Evolutionary conservation across 2,113 vertebrate species (phyloP).

Genomic region (human): DNA sequence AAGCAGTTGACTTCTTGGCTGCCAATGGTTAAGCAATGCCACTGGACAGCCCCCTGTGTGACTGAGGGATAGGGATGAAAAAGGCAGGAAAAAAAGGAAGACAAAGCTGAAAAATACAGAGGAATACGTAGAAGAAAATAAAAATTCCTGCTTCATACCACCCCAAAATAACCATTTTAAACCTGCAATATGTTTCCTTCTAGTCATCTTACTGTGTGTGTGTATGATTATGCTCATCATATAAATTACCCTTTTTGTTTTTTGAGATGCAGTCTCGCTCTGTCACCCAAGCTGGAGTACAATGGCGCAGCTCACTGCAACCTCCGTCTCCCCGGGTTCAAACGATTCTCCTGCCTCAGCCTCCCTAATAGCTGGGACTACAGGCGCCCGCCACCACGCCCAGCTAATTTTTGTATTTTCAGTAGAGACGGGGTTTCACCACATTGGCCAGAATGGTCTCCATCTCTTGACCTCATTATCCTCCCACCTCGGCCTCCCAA

Average conservation of each 20-base stretch:
- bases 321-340: neutral
- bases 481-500: no score
- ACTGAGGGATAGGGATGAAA: neutral
- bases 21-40: neutral
- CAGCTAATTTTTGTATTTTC: neutral
- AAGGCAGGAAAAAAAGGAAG: neutral
- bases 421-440: no score
- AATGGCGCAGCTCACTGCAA: neutral
- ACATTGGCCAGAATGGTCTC: neutral
- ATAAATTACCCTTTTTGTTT: neutral
- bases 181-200: neutral
- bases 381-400: neutral
- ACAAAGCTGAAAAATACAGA: neutral
- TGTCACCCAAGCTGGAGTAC: neutral
- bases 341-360: neutral
- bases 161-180: neutral
- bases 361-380: neutral
- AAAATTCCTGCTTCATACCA: neutral
- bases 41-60: neutral
- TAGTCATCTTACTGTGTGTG: neutral
- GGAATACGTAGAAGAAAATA: neutral
- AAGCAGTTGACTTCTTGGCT: neutral
- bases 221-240: neutral
- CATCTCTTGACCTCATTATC: no score
- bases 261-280: no score